Percentiles rank a stretch among this genome's conserved stretches.
These are phyloP conservation scores for Mionectes macconnelli DNA, from an alignment of 2,113 vertebrate genomes.

Conservation along the genomic window DNA sequence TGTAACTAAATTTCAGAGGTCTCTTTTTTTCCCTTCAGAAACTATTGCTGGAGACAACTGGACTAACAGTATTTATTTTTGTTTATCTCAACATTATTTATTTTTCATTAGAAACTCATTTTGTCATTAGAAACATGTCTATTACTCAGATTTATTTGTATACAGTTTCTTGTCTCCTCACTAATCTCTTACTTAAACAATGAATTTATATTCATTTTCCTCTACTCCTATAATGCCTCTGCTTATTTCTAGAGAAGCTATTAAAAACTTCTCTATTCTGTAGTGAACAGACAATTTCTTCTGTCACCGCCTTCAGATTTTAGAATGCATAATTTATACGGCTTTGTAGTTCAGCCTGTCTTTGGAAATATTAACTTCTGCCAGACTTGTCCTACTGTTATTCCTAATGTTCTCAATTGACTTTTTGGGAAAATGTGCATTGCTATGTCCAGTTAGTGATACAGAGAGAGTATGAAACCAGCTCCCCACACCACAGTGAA, in stretches of 20 bases:
- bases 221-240: not conserved
- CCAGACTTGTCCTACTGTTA: not conserved
- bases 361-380: not conserved
- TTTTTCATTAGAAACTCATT: constrained; percentile 12
- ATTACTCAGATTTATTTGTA: not conserved
- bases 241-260: not conserved
- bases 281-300: not conserved
- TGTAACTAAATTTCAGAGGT: not conserved
- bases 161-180: not conserved
- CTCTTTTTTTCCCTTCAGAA: not conserved
- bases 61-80: not conserved
- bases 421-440: not conserved
- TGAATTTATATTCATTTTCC: not conserved
- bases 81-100: constrained; percentile 6
- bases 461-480: not conserved
- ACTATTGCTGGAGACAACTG: not conserved
- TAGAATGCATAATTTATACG: not conserved
- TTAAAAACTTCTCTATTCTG: not conserved
- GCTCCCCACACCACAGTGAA: fast-evolving
- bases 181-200: constrained; percentile 41
- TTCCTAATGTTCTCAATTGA: not conserved
- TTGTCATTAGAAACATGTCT: not conserved
- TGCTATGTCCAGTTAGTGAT: not conserved
- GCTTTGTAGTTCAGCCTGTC: not conserved
- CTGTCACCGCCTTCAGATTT: not conserved